phyloP scores from a whole-genome alignment of 2,888 invertebrate genomes.

The Chaetogeoica ovagalla region DNA sequence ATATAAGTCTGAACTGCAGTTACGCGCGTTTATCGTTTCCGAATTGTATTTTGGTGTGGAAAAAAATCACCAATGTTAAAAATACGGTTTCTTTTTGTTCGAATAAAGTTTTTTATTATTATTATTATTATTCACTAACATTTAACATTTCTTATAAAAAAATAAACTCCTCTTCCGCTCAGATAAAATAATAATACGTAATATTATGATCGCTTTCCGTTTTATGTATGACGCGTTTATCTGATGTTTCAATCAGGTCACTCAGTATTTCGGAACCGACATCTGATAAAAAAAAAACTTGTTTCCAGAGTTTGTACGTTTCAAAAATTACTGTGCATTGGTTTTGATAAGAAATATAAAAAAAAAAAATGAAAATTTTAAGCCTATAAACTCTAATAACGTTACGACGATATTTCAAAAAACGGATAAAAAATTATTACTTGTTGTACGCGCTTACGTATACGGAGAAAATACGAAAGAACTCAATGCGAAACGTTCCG shows the following conservation, averaged over 20 bases:
- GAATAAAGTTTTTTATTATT: conserved; percentile 29
- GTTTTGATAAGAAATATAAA: not conserved
- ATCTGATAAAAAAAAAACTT: conserved; percentile 1
- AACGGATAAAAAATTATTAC: conserved; percentile 1
- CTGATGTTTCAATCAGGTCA: not conserved
- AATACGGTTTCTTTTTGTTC: conserved; percentile 12
- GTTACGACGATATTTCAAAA: not conserved
- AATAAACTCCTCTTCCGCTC: too few relatives aligned
- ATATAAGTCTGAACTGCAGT: not conserved
- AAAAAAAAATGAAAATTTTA: not conserved
- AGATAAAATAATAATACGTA: not conserved
- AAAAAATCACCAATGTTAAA: conserved; percentile 12
- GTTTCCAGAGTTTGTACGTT: not conserved
- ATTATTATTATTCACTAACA: not conserved
- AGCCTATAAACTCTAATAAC: not conserved
- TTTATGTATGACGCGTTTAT: not conserved
- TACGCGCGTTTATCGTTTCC: not conserved
- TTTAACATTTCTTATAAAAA: not conserved
- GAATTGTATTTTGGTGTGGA: conserved; percentile 8
- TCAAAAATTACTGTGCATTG: not conserved
- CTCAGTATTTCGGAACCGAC: not conserved
- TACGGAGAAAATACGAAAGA: not conserved
- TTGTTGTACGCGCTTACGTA: not conserved
- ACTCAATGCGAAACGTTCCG: not conserved
- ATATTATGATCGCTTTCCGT: not conserved